Evolutionary conservation across 2,888 invertebrate species (phyloP), one percentile per base, ranked within the genome.

Genomic region (Quadroppia sp.): DNA sequence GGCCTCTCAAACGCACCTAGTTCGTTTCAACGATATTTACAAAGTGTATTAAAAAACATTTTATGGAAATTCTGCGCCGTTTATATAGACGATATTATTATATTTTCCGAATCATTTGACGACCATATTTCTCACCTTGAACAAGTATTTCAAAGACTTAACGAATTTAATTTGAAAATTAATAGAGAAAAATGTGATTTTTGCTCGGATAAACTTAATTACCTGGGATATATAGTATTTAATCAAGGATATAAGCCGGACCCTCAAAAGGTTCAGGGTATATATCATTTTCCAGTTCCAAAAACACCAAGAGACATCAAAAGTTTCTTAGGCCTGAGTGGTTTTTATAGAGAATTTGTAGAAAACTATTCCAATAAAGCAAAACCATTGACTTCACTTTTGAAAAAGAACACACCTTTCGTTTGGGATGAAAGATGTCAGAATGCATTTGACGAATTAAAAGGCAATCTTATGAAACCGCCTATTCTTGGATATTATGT

Each of bases 401-500:
- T 74, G 30, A 64, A 73, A 28, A 69, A 71, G 1, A 40, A 73
- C 23, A 36, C 2, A 30, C 50, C 74, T 48, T 77, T 75, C 56
- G 4, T 17, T 11, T 76, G 75, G 76, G 17, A 20, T 4, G 13
- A 17, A 0, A 28, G 40, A 4, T 70, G 70, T 13, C 11, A 70
- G 11, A 0, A 25, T 13, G 42, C 71, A 0, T 71, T 74, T 25
- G 28, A 74, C 6, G 17, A 36, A 15, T 45, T 77, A 2, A 76
- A 75, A 25, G 11, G 30, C 20, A 4, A 11, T 15, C 28, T 71
- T 17, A 76, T 64, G 9, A 74, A 77, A 20, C 56, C 78, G 0
- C 74, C 78, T 11, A 76, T 78, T 0, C 61, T 80, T n/a, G 74
- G 74, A 28, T 77, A 79, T 42, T 79, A 79, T 11, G 76, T 79